Percentiles rank a stretch among this genome's conserved stretches.
These are phyloP conservation scores for Eurytoma adleriae DNA, from an alignment of 2,888 invertebrate species.

Conservation along the genomic window DNA sequence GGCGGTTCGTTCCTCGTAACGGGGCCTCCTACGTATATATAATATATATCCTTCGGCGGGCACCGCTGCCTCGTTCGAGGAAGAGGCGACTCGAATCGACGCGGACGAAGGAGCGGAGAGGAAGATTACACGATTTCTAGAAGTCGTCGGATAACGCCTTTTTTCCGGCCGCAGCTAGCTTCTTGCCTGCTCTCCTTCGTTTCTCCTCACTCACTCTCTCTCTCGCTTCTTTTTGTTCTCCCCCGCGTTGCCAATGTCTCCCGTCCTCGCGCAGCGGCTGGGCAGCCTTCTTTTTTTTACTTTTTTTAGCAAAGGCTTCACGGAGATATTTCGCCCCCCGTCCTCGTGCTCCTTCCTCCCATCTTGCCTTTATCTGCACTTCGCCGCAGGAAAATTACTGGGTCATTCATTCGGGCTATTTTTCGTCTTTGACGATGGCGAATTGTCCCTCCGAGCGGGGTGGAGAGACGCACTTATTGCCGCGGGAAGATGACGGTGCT, in stretches of 20 bases:
- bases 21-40: constrained; percentile 39
- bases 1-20: constrained; percentile 58
- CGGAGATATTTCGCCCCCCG: not conserved
- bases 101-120: constrained; percentile 29
- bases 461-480: not conserved
- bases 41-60: constrained; percentile 4
- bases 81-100: constrained; percentile 36
- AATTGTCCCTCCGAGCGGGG: not conserved
- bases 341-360: not conserved
- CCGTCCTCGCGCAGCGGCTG: not conserved
- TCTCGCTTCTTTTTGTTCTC: constrained; percentile 11
- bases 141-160: constrained; percentile 47
- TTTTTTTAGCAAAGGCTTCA: not conserved
- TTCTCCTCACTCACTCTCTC: constrained; percentile 27
- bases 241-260: constrained; percentile 41
- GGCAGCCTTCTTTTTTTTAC: not conserved
- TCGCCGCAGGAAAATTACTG: constrained; percentile 51
- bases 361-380: constrained; percentile 9
- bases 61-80: constrained; percentile 24
- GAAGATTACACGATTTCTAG: constrained; percentile 53
- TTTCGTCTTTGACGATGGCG: constrained; percentile 45
- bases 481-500: constrained; percentile 25
- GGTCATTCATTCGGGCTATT: constrained; percentile 39
- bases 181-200: not conserved
- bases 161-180: constrained; percentile 21